Conservation (phyloP, 2,113 vertebrate species). For the Urocolius indicus region DNA sequence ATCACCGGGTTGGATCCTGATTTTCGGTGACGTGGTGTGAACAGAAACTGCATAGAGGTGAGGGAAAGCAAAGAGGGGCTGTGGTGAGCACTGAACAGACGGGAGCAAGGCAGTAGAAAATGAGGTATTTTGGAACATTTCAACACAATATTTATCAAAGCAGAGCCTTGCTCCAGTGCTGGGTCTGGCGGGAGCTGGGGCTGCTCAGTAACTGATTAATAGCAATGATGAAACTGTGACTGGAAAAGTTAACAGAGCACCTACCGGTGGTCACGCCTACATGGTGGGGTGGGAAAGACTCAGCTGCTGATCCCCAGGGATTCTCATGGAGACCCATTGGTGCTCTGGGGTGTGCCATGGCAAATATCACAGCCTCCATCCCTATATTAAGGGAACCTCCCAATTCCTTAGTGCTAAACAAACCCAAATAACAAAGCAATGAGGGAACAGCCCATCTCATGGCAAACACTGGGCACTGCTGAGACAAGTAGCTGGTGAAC, state of each 20-base stretch:
- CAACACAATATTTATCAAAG: background rate
- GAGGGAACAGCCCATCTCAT: background rate
- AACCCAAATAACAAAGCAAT: accelerated
- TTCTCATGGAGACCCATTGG: background rate
- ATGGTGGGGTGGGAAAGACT: background rate
- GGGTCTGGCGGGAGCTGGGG: background rate
- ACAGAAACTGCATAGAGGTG: background rate
- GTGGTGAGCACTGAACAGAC: background rate
- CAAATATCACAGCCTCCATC: accelerated
- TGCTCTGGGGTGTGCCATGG: accelerated
- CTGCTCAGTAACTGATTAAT: background rate
- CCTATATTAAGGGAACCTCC: background rate
- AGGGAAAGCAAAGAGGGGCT: background rate
- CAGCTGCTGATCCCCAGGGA: background rate
- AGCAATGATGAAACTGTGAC: background rate
- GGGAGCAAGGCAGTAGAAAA: background rate
- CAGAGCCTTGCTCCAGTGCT: background rate
- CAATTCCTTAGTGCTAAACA: accelerated
- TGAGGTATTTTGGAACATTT: background rate
- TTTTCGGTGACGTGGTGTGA: accelerated
- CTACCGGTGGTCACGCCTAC: accelerated
- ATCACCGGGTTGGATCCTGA: background rate
- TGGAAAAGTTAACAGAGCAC: background rate
- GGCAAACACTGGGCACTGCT: background rate
- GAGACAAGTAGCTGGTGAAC: background rate